A percentile compares a stretch with the other conserved stretches of the same genome.
Evolutionary conservation across 2,888 invertebrate species (phyloP).

Genomic region (Patella caerulea): DNA sequence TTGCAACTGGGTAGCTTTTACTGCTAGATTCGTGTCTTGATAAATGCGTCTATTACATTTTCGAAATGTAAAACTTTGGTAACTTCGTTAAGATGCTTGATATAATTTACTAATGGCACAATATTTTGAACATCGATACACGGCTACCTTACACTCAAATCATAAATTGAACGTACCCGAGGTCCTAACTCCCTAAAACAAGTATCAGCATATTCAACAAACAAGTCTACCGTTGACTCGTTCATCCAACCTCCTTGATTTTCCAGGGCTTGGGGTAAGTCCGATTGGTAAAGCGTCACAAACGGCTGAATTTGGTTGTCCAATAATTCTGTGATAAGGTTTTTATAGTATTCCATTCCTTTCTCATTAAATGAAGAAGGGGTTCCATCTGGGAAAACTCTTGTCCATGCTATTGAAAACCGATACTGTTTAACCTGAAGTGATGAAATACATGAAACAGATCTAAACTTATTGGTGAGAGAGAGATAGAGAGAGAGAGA

Average conservation of each 20-base stretch:
- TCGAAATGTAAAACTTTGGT: no score
- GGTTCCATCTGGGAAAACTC: conserved; percentile 80
- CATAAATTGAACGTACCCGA: conserved; percentile 40
- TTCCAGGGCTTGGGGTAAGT: conserved; percentile 67
- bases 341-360: conserved; percentile 85
- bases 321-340: conserved; percentile 80
- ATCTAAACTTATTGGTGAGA: no score
- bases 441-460: no score
- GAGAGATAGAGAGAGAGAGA: neutral
- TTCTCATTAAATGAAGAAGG: conserved; percentile 75
- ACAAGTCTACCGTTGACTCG: conserved; percentile 51
- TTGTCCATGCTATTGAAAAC: conserved; percentile 79
- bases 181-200: conserved; percentile 65
- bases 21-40: no score
- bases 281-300: conserved; percentile 74
- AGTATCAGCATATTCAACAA: conserved; percentile 62
- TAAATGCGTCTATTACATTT: no score
- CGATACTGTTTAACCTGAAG: conserved; percentile 64
- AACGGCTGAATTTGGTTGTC: conserved; percentile 76
- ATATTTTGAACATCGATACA: no score
- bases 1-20: no score
- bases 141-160: no score
- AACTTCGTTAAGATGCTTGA: no score
- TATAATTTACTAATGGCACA: no score
- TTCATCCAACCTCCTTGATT: conserved; percentile 69